These are phyloP conservation scores for Linnaemya vulpina DNA, from an alignment of 2,888 invertebrate species.

Conservation along the genomic window DNA sequence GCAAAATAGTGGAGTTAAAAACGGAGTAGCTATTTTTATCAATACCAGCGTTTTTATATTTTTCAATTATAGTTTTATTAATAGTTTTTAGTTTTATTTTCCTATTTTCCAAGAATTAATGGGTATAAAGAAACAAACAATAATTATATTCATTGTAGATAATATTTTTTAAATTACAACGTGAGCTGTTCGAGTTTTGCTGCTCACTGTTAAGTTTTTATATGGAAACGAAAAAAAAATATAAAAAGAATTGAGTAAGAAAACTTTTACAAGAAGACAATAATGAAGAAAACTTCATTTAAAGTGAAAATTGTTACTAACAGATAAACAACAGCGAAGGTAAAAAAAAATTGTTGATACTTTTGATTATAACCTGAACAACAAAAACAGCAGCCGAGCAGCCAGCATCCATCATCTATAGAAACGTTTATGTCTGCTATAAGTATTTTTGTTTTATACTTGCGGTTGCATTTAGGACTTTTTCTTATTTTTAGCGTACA, in stretches of 20 bases:
- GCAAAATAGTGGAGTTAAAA: conserved; percentile 8
- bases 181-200: neutral
- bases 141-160: no score
- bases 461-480: conserved; percentile 46
- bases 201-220: conserved; percentile 5
- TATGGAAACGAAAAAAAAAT: no score
- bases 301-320: conserved; percentile 65
- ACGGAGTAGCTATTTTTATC: neutral
- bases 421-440: conserved; percentile 36
- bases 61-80: no score
- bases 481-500: conserved; percentile 12
- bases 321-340: conserved; percentile 42
- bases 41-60: no score
- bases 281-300: conserved; percentile 63
- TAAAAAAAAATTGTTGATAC: conserved; percentile 37
- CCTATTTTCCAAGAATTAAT: no score
- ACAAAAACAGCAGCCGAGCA: conserved; percentile 11
- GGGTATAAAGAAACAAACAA: no score
- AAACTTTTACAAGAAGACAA: conserved; percentile 56
- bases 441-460: conserved; percentile 14
- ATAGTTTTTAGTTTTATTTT: no score
- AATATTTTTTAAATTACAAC: neutral
- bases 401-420: conserved; percentile 44
- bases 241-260: neutral
- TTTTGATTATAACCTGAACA: conserved; percentile 31